Evolutionary conservation across 2,797 vertebrate species (phyloP).

Genomic region (Acanthiza pusilla): DNA sequence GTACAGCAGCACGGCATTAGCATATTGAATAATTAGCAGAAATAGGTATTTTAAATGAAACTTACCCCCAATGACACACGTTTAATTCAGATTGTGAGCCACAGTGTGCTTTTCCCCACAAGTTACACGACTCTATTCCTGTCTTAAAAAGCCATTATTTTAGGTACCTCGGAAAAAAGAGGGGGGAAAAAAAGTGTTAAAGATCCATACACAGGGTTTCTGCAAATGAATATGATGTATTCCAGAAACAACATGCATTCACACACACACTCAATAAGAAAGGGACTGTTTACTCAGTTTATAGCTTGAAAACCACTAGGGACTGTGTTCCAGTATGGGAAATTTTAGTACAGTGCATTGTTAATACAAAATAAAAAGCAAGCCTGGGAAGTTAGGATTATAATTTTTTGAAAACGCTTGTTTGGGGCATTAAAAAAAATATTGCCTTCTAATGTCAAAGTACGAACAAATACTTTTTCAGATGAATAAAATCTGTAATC

Average conservation of each 20-base stretch:
- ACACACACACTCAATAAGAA: conserved; percentile 66
- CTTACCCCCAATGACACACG: conserved; percentile 32
- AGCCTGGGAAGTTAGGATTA: conserved; percentile 68
- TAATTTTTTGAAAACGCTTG: conserved; percentile 59
- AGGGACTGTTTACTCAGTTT: conserved; percentile 71
- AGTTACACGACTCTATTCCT: conserved; percentile 4
- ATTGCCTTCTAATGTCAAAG: conserved; percentile 67
- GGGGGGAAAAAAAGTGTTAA: not conserved
- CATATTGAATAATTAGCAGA: conserved; percentile 50
- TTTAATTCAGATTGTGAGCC: conserved; percentile 58
- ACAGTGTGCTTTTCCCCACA: conserved; percentile 35
- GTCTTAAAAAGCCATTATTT: conserved; percentile 52
- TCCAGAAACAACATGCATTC: conserved; percentile 62
- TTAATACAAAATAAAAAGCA: conserved; percentile 72
- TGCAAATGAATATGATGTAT: conserved; percentile 70
- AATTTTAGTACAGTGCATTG: conserved; percentile 68
- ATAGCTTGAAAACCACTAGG: conserved; percentile 69
- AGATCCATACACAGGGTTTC: conserved; percentile 59
- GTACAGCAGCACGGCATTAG: conserved; percentile 21
- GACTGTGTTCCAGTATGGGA: conserved; percentile 67
- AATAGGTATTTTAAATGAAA: conserved; percentile 55
- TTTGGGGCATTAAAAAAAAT: conserved; percentile 68
- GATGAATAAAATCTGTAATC: conserved; percentile 88
- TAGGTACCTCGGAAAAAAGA: not conserved
- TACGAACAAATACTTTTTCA: conserved; percentile 78